A percentile compares a stretch with the other conserved stretches of the same genome.
phyloP scores from a whole-genome alignment of 2,113 vertebrate genomes.

The Morone chrysops region DNA sequence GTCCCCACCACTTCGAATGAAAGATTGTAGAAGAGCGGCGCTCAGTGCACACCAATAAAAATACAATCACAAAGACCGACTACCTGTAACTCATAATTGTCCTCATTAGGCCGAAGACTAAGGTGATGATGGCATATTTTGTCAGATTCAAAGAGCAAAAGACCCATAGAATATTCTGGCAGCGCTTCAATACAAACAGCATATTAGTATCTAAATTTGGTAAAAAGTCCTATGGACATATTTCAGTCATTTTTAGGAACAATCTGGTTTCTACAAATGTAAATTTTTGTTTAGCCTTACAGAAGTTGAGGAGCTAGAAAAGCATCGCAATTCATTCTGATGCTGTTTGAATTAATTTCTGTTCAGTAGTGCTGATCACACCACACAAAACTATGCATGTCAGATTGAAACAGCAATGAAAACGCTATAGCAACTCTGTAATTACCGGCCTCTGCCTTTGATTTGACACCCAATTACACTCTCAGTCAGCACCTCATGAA shows the following conservation, averaged over 20 bases:
- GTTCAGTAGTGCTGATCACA: conserved; percentile 18
- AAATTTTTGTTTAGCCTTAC: conserved; percentile 1
- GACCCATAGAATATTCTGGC: conserved; percentile 37
- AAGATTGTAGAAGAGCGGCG: conserved; percentile 27
- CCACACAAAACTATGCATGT: conserved; percentile 20
- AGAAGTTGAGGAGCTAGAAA: not conserved
- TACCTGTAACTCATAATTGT: conserved; percentile 21
- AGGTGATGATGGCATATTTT: conserved; percentile 3
- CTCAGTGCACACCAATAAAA: conserved; percentile 40
- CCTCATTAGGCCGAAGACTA: conserved; percentile 30
- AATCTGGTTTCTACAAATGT: conserved; percentile 27
- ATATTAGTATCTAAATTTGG: conserved; percentile 30
- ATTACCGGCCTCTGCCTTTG: conserved; percentile 4
- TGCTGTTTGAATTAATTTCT: conserved; percentile 42
- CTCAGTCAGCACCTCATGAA: conserved; percentile 36
- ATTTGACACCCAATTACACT: conserved; percentile 15
- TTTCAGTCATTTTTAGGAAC: conserved; percentile 22
- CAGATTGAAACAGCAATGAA: conserved; percentile 16
- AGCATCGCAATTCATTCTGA: not conserved
- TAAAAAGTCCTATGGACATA: conserved; percentile 24
- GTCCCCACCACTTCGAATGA: conserved; percentile 17
- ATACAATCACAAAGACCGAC: conserved; percentile 56
- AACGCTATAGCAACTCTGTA: not conserved
- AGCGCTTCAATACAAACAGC: conserved; percentile 56
- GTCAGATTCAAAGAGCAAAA: conserved; percentile 29